Conservation (phyloP, 92 coral and sea anemone genomes). For the Siderastrea radians region DNA sequence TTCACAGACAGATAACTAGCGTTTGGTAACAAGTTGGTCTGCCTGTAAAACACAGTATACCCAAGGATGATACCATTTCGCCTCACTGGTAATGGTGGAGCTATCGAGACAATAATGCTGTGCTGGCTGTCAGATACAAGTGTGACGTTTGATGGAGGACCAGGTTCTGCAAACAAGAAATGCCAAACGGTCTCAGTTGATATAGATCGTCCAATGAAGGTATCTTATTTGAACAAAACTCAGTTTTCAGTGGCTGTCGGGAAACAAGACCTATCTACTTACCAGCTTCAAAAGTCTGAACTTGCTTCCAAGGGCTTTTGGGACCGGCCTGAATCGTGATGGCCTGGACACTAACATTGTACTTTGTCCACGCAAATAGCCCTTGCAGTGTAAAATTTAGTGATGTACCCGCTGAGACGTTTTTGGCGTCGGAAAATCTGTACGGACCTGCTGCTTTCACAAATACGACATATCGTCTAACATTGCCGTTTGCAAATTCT, state of each 20-base stretch:
- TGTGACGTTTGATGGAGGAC: constrained; percentile 78
- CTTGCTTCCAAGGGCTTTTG: constrained; percentile 66
- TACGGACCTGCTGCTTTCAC: constrained; percentile 71
- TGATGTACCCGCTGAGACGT: constrained; percentile 46
- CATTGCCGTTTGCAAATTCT: constrained; percentile 83
- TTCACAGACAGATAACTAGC: constrained; percentile 42
- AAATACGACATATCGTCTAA: constrained; percentile 67
- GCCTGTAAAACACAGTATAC: constrained; percentile 78
- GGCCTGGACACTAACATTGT: constrained; percentile 87
- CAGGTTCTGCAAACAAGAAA: constrained; percentile 72
- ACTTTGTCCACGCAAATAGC: constrained; percentile 82
- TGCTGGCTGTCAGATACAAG: constrained; percentile 59
- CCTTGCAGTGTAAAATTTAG: constrained; percentile 56
- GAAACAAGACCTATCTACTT: background rate
- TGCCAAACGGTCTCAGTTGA: background rate
- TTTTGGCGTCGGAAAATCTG: constrained; percentile 33
- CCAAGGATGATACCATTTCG: constrained; percentile 88
- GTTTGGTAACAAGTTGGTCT: constrained; percentile 44
- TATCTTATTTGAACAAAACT: too few relatives aligned
- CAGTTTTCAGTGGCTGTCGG: too few relatives aligned
- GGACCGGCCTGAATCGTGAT: constrained; percentile 87
- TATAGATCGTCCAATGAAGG: too few relatives aligned
- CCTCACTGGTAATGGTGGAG: constrained; percentile 59
- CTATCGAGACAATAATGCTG: constrained; percentile 73
- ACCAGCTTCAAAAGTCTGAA: constrained; percentile 91